These are phyloP conservation scores for Atlantisia rogersi DNA, from an alignment of 2,113 vertebrate species.

Conservation along the genomic window DNA sequence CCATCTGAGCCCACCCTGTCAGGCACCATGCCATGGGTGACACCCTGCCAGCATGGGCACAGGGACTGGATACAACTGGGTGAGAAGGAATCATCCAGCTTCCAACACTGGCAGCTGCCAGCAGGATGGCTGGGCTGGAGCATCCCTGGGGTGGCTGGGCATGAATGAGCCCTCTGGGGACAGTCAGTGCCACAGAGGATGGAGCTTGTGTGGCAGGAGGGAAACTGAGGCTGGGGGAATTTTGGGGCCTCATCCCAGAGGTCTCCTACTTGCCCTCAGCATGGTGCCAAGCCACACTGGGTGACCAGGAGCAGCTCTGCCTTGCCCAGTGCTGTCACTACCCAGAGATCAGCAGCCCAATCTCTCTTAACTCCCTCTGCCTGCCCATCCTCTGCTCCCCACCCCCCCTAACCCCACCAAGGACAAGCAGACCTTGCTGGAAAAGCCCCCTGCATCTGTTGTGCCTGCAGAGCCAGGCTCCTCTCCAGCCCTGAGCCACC, in stretches of 20 bases:
- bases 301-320: neutral
- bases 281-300: neutral
- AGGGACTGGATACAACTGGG: neutral
- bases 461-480: neutral
- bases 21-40: neutral
- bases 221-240: neutral
- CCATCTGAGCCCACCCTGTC: neutral
- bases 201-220: neutral
- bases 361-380: neutral
- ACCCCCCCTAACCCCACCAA: neutral
- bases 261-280: neutral
- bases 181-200: neutral
- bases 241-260: neutral
- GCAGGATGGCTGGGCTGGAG: neutral
- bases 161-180: accelerated
- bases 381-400: neutral
- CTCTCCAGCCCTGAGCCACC: neutral
- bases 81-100: neutral
- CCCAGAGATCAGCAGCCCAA: neutral
- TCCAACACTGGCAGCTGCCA: neutral
- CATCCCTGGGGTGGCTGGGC: accelerated
- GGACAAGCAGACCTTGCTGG: neutral
- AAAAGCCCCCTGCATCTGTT: neutral
- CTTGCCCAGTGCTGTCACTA: neutral
- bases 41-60: neutral